Conservation (phyloP, 2,113 vertebrate genomes). For the Castor canadensis region DNA sequence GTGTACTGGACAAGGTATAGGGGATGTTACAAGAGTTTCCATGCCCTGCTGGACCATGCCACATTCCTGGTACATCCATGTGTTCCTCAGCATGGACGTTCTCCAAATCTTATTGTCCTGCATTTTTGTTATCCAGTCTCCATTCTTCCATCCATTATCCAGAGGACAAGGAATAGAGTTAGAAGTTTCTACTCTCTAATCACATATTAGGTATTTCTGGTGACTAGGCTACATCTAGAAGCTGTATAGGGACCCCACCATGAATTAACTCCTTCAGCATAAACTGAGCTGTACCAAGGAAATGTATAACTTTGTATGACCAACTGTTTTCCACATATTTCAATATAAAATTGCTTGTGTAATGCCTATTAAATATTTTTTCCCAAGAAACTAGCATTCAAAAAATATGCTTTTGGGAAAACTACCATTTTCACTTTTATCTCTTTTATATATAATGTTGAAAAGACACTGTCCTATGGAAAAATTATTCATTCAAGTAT, state of each 20-base stretch:
- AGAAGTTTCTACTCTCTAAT: background rate
- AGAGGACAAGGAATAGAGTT: background rate
- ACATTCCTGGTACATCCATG: background rate
- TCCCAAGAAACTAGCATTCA: background rate
- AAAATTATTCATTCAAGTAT: background rate
- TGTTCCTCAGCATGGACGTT: background rate
- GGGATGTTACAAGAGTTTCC: fast-evolving
- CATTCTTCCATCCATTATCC: fast-evolving
- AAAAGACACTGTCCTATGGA: background rate
- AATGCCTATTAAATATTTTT: background rate
- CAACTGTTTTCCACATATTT: background rate
- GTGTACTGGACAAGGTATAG: background rate
- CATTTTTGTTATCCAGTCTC: background rate
- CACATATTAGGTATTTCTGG: background rate
- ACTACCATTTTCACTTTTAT: background rate
- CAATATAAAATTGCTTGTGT: background rate
- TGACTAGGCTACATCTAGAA: background rate
- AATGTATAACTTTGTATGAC: background rate
- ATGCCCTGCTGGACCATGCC: background rate
- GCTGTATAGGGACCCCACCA: fast-evolving
- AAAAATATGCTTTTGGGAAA: background rate
- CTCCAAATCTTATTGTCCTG: background rate
- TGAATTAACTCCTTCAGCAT: background rate
- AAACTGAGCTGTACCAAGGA: background rate
- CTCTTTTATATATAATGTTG: background rate